A percentile compares a stretch with the other conserved stretches of the same genome.
Evolutionary conservation across 2,797 vertebrate genomes (phyloP).

Genomic region (Tapirus indicus): DNA sequence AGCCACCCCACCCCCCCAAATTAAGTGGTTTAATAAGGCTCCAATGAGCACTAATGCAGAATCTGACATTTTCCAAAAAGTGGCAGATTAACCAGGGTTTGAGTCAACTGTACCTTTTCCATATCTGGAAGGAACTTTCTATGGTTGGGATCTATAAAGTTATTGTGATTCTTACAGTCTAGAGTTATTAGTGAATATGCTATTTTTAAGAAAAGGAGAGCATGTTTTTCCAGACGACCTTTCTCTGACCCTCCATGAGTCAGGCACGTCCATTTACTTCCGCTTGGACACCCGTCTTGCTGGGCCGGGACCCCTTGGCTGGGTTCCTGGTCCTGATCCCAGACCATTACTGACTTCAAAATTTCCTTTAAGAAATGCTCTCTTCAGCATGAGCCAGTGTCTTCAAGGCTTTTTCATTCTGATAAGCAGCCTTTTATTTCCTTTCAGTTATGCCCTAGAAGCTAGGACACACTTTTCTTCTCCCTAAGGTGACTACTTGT

Average conservation of each 20-base stretch:
- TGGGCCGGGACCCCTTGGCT: neutral
- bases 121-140: neutral
- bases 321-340: neutral
- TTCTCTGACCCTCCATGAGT: neutral
- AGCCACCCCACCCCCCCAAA: neutral
- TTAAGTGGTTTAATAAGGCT: neutral
- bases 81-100: neutral
- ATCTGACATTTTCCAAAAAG: neutral
- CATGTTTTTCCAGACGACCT: neutral
- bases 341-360: neutral
- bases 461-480: neutral
- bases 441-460: neutral
- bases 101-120: neutral
- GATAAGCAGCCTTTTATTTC: neutral
- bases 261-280: neutral
- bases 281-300: neutral
- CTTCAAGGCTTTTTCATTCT: neutral
- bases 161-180: neutral
- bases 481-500: neutral
- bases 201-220: neutral
- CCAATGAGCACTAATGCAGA: neutral
- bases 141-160: neutral
- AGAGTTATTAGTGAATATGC: neutral
- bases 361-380: neutral
- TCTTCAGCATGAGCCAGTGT: neutral